Conservation (phyloP, 92 coral and sea anemone genomes). For the Epizoanthus ramosus region DNA sequence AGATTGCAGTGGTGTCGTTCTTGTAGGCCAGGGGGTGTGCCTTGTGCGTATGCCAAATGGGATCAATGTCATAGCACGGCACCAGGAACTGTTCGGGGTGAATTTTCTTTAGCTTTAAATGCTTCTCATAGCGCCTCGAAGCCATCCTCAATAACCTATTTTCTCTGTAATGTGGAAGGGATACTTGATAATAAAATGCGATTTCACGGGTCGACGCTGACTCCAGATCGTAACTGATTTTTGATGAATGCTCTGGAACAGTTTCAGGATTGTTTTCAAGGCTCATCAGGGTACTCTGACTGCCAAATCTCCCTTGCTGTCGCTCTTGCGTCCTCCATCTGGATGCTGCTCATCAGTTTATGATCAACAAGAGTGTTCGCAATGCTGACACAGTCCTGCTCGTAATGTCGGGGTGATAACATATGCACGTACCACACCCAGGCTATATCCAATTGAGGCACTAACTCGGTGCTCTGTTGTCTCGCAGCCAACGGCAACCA, state of each 20-base stretch:
- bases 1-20: conserved; percentile 39
- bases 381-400: conserved; percentile 66
- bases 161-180: conserved; percentile 62
- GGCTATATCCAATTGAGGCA: no score
- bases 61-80: conserved; percentile 63
- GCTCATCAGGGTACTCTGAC: conserved; percentile 52
- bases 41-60: conserved; percentile 66
- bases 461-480: no score
- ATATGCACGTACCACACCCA: no score
- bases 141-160: conserved; percentile 39
- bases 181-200: no score
- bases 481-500: no score
- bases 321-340: conserved; percentile 38
- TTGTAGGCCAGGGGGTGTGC: conserved; percentile 47
- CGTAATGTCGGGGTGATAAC: no score
- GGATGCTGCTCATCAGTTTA: conserved; percentile 39
- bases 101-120: conserved; percentile 31
- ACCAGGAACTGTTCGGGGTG: conserved; percentile 47
- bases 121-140: conserved; percentile 21
- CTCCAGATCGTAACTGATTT: conserved; percentile 45
- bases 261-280: conserved; percentile 34
- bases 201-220: conserved; percentile 45
- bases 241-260: conserved; percentile 29
- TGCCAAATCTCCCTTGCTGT: conserved; percentile 55
- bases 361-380: conserved; percentile 66